These are phyloP conservation scores for Megaceryle torquata DNA, from an alignment of 2,113 vertebrate genomes.

Conservation along the genomic window DNA sequence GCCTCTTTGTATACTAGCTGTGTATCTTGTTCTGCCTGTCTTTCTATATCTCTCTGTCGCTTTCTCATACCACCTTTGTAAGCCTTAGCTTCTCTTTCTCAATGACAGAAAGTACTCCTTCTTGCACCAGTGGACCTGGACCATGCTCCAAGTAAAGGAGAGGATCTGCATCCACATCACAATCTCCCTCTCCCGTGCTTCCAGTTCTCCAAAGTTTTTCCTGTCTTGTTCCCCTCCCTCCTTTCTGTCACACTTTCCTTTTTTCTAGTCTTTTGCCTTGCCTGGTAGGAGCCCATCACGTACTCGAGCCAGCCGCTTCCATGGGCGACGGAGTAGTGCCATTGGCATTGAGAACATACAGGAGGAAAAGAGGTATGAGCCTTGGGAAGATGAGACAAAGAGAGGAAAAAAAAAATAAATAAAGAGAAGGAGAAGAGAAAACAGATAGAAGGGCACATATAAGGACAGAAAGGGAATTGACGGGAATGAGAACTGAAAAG, in stretches of 20 bases:
- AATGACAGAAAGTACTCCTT: background rate
- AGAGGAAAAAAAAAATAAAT: background rate
- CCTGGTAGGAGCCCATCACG: constrained; percentile 70
- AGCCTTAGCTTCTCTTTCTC: background rate
- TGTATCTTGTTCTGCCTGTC: background rate
- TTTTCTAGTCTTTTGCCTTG: constrained; percentile 72
- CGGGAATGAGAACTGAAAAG: background rate
- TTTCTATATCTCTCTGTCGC: background rate
- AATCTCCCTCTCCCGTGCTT: background rate
- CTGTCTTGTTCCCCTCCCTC: background rate
- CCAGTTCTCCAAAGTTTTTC: background rate
- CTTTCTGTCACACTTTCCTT: constrained; percentile 20
- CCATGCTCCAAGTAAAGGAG: background rate
- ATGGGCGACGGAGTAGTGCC: constrained; percentile 86
- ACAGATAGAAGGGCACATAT: background rate
- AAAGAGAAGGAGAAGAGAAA: background rate
- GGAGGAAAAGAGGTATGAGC: constrained; percentile 87
- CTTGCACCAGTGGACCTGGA: background rate
- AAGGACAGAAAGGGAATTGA: background rate
- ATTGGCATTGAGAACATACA: constrained; percentile 94
- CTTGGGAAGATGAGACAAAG: background rate
- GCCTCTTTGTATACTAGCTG: background rate
- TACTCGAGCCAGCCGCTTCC: constrained; percentile 72
- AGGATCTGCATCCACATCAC: background rate
- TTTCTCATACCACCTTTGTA: background rate